A percentile compares a stretch with the other conserved stretches of the same genome.
These are phyloP conservation scores for Oedothorax gibbosus DNA, from an alignment of 1,140 invertebrate species.

Conservation along the genomic window DNA sequence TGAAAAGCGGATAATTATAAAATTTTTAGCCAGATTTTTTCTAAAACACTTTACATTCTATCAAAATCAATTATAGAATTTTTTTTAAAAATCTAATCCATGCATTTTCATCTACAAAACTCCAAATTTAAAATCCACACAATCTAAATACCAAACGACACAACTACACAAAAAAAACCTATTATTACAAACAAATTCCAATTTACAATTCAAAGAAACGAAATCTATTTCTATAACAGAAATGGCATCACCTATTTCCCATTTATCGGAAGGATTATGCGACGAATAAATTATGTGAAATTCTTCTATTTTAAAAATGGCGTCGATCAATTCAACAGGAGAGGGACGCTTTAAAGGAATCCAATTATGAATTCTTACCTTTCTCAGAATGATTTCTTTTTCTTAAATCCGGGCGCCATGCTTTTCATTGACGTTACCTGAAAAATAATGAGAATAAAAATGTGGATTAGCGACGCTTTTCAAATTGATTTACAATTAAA, in stretches of 20 bases:
- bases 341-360: conserved; percentile 3
- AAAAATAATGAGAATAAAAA: neutral
- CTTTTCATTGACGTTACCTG: neutral
- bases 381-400: conserved; percentile 9
- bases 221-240: no score
- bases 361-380: conserved; percentile 37
- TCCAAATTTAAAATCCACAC: no score
- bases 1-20: no score
- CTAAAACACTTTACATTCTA: no score
- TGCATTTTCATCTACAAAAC: no score
- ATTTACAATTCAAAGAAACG: no score
- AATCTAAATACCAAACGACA: no score
- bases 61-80: no score
- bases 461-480: neutral
- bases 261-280: conserved; percentile 10
- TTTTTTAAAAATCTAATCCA: no score
- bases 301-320: conserved; percentile 8
- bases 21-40: no score
- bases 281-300: conserved; percentile 29
- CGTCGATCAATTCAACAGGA: conserved; percentile 17
- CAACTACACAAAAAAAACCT: no score
- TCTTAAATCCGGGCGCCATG: neutral
- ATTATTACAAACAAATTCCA: no score
- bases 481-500: conserved; percentile 3
- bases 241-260: neutral